Conservation (phyloP, 1,140 invertebrate genomes). For the Metopolophium dirhodum region DNA sequence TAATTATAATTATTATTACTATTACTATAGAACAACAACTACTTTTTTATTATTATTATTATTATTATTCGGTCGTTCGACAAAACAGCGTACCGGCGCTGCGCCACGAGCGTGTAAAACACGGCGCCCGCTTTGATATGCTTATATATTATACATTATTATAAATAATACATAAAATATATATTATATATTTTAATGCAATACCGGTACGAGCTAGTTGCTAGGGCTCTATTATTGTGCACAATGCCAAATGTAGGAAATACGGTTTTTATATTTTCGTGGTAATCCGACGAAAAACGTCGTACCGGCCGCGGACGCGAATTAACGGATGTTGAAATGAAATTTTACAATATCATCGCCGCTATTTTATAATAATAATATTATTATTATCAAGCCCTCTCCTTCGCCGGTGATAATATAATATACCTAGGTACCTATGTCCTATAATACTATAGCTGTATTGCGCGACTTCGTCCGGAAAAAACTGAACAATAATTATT, state of each 20-base stretch:
- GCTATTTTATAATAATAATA: neutral
- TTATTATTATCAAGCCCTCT: neutral
- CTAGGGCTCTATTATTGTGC: neutral
- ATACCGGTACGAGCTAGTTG: neutral
- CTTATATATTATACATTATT: neutral
- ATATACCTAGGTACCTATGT: neutral
- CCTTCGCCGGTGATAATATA: neutral
- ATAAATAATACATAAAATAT: neutral
- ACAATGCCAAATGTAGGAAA: slow-evolving; percentile 4
- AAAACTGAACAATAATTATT: neutral
- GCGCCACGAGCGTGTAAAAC: neutral
- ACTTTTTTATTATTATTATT: neutral
- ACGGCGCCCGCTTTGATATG: neutral
- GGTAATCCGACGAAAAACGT: neutral
- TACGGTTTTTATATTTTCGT: neutral
- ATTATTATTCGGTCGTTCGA: neutral
- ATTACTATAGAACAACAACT: neutral
- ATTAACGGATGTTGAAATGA: slow-evolving; percentile 10
- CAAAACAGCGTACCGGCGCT: neutral
- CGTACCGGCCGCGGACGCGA: neutral
- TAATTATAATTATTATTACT: slow-evolving; percentile 5
- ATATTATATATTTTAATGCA: neutral
- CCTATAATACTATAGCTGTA: too few relatives aligned
- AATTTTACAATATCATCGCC: neutral
- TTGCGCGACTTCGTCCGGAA: neutral